Conservation (phyloP, 2,888 invertebrate species). For the Ophion slaviceki region DNA sequence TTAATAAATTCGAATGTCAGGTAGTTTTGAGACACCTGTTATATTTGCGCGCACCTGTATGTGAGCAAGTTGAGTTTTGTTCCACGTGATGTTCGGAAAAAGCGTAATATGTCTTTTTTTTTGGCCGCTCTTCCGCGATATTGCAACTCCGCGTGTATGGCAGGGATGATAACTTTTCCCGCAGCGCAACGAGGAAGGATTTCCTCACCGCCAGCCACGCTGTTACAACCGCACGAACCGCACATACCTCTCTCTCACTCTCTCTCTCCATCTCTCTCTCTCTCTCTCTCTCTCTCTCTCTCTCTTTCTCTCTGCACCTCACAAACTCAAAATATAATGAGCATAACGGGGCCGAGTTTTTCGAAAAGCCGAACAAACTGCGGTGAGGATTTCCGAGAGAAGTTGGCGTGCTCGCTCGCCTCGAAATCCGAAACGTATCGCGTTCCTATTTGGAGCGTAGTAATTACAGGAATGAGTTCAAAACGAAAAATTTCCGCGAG, state of each 20-base stretch:
- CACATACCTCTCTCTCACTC: neutral
- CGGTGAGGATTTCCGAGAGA: too few relatives aligned
- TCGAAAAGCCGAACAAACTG: too few relatives aligned
- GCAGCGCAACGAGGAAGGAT: constrained; percentile 13
- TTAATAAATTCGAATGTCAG: too few relatives aligned
- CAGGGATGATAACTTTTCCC: constrained; percentile 18
- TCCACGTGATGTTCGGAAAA: constrained; percentile 16
- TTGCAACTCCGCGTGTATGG: constrained; percentile 5
- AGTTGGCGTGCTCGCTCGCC: too few relatives aligned
- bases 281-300: neutral
- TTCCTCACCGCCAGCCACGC: neutral
- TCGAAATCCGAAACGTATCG: too few relatives aligned
- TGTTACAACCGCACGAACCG: constrained; percentile 15
- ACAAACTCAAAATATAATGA: too few relatives aligned
- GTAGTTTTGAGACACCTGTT: too few relatives aligned
- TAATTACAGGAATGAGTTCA: too few relatives aligned
- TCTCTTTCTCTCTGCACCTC: neutral
- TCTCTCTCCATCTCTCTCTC: neutral
- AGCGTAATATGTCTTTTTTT: neutral
- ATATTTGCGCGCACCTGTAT: neutral
- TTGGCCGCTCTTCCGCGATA: constrained; percentile 4
- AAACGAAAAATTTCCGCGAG: too few relatives aligned
- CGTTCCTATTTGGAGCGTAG: too few relatives aligned
- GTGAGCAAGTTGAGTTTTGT: neutral
- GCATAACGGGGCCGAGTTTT: too few relatives aligned